Evolutionary conservation across 2,888 invertebrate species (phyloP), one percentile per base, ranked within the genome.

Genomic region (Pheosia tremula): DNA sequence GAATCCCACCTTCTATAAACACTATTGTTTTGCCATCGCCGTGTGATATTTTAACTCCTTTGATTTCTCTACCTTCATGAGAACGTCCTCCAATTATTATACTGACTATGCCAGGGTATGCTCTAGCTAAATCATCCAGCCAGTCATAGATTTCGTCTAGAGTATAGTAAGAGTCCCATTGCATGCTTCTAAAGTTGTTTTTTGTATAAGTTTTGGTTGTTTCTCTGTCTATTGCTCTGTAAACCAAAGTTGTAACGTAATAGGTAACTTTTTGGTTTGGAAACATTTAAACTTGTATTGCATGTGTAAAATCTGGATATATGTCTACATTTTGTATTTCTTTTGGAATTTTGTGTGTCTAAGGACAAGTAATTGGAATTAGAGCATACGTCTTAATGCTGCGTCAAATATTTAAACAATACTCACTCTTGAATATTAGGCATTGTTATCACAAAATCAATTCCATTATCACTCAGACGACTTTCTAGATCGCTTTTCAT

Each of bases 161-260:
- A 0, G 85, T 88, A 71, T 96, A 94, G 72, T 96, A 97, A 0
- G 86, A 90, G 11, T 90, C 94, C 94, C 96, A 96, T 57, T 87
- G 88, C 81, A 96, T 81, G 24, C 81, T 90, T 62, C 73, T 74
- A 3, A 77, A 49, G 49, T 82, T 82, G 8, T 70, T 86, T 67
- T 82, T 83, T 3, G 75, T 74, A 38, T 89, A 88, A 1, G 60
- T 78, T n/a, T 69, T 74, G 0, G 90, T 84, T 60, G 83, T 78
- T 79, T 95, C 93, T 65, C 90, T 91, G 57, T 94, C 92, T 62
- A 95, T 94, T 56, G 91, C 79, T 49, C 95, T 95, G 70, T n/a
- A 54, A 49, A 56, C 53, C 24, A 47, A 38, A 60, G 24, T 24
- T 2, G 24, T 24, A 24, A 24, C 24, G 24, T 24, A 24, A 24